phyloP scores from a whole-genome alignment of 1,140 invertebrate genomes.

The Polypedilum pembai region DNA sequence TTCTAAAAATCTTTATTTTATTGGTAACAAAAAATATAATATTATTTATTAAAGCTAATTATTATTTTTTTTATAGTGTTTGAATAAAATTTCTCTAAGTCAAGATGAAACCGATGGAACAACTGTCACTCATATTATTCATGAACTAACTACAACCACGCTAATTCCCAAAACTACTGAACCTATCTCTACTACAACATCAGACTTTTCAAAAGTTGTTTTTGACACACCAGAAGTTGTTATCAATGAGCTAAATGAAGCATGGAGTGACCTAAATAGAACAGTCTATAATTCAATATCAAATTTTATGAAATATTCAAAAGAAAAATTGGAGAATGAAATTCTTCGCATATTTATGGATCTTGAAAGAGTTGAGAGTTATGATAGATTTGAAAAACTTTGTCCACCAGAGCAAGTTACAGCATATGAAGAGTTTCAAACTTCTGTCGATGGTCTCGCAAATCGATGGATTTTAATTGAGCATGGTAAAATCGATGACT shows the following conservation, averaged over 20 bases:
- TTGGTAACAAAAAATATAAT: too few species aligned
- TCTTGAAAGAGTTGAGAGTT: background rate
- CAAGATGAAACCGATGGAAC: background rate
- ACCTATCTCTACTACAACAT: background rate
- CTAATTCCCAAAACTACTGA: background rate
- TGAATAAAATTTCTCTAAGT: too few species aligned
- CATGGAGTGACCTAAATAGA: background rate
- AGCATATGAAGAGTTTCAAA: background rate
- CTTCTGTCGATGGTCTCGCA: background rate
- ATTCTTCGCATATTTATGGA: background rate
- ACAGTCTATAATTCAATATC: background rate
- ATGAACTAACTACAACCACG: background rate
- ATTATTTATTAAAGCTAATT: too few species aligned
- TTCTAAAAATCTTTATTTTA: too few species aligned
- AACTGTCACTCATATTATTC: background rate
- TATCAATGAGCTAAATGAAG: background rate
- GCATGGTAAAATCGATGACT: background rate
- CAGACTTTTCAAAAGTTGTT: background rate
- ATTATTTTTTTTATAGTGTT: too few species aligned
- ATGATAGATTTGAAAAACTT: background rate
- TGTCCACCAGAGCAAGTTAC: background rate
- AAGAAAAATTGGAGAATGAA: background rate
- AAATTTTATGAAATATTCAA: background rate
- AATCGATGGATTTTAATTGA: background rate
- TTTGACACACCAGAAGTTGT: background rate